Evolutionary conservation across 2,113 vertebrate genomes (phyloP), one percentile per base, ranked within the genome.

Genomic region (Crotalus viridis): DNA sequence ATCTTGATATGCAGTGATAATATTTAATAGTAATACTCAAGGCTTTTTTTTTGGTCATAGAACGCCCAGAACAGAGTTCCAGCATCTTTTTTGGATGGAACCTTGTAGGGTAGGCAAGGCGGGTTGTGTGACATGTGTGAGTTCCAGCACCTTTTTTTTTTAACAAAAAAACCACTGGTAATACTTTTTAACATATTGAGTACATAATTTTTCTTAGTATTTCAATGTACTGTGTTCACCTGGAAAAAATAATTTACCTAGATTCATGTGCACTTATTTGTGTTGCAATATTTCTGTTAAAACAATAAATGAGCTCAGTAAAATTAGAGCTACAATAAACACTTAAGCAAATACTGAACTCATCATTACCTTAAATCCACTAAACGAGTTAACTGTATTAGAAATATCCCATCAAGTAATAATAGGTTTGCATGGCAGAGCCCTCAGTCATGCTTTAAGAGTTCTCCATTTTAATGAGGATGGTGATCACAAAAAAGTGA

Each of bases 401-500:
- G 43, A 86, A 90, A 28, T 39, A 54, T 55, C 81, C 24, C 43
- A 24, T 24, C 57, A 54, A 64, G 5, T 86, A 39, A 61, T 87
- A 74, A 90, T 17, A 26, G 9, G 52, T 43, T 61, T 54, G 24
- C 46, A 90, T 10, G 54, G 81, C n/a, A 28, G 46, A 90, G 24
- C 61, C 55, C 10, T 13, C 26, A 59, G n/a, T 33, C 10, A n/a
- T 86, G 13, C 74, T 12, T 89, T 46, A 93, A 94, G 61, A 52
- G 59, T 90, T 48, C 59, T 85, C 61, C 15, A 88, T 94, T 95
- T 94, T 55, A 89, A 88, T 46, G 88, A 95, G 95, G 39, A 61
- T 96, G 95, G 85, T 85, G 91, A 93, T 92, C 96, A 96, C 93
- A 94, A 97, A 97, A 96, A 96, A 96, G 91, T 93, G 4, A 92